These are phyloP conservation scores for Campoletis raptor DNA, from an alignment of 2,888 invertebrate genomes.

Conservation along the genomic window DNA sequence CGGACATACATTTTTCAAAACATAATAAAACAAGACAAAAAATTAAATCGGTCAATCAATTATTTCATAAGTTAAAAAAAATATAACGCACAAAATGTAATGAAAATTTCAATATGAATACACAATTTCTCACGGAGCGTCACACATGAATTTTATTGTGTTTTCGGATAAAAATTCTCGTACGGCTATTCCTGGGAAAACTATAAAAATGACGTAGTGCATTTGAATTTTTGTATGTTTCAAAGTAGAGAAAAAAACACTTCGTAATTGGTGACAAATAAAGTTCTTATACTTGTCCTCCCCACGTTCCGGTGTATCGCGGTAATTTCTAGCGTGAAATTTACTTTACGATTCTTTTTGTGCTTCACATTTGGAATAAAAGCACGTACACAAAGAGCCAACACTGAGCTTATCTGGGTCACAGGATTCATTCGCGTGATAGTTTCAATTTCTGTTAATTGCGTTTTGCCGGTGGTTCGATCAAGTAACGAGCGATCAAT, in stretches of 20 bases:
- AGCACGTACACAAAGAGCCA: not conserved
- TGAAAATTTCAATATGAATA: slow-evolving; percentile 3
- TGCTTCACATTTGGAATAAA: not conserved
- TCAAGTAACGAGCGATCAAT: slow-evolving; percentile 4
- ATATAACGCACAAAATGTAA: not conserved
- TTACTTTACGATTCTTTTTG: slow-evolving; percentile 6
- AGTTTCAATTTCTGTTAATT: slow-evolving; percentile 35
- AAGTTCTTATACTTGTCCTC: not conserved
- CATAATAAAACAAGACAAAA: not conserved
- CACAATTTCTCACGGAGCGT: not conserved
- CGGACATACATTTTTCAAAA: not conserved
- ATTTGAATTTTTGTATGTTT: not conserved
- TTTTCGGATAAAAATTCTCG: not conserved
- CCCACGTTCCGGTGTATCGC: not conserved
- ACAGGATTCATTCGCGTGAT: slow-evolving; percentile 18
- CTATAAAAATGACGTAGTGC: not conserved
- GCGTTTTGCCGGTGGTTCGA: not conserved
- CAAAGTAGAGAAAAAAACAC: not conserved
- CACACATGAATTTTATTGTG: not conserved
- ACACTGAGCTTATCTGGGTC: slow-evolving; percentile 12
- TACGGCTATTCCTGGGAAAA: not conserved
- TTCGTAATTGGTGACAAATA: not conserved
- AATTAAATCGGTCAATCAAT: not conserved
- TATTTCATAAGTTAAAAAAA: not conserved
- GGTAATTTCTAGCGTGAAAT: slow-evolving; percentile 5